Base-by-base conservation (phyloP, 2,797 vertebrate genomes). In the Jordanella pulchra region DNA sequence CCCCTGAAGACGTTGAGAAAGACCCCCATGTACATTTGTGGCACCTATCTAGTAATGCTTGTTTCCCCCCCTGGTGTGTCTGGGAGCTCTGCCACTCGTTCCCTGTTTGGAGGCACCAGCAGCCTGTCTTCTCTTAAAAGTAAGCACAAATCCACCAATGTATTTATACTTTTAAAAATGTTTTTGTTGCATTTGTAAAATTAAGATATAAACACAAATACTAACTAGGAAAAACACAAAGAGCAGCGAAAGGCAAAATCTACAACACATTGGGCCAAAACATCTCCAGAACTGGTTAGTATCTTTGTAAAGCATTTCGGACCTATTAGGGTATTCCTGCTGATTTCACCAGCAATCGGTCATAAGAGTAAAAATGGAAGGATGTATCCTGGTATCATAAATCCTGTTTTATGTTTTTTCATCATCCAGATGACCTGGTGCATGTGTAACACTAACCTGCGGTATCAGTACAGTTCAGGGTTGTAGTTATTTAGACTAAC, bases 91-190 rank as follows among this genome's bases (percentile, higher is more conserved):
- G 97, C 97, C 55, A 99, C 98, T 0, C 97, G 98, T 60, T 99
- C 98, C 0, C 94, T 99, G 30, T 99, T 99, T 39, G 98, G 98
- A 64, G 97, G 98, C 55, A 96, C 96, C 70, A 98, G 97, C 82
- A 96, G 97, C 78, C 91, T 99, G 81, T 99, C 98, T 0, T 99
- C 98, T 64, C 94, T 99, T 76, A 99, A 99, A 95, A 97, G 98
- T 99, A 95, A 94, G 91, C 18, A 63, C 23, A n/a, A 11, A 64
- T 42, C 44, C 3, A 5, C 66, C 47, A 66, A 7, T 23, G 3
- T 77, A 4, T 76, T 23, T 65, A n/a, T n/a, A n/a, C 71, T 27
- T 12, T 51, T 50, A 27, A 18, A 44, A 25, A 3, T 17, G 17
- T 30, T 30, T 7, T 56, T 30, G 7, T 11, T 9, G 30, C n/a